phyloP scores from a whole-genome alignment of 53 echinoderm and acorn worm species.

The Arbacia lixula region DNA sequence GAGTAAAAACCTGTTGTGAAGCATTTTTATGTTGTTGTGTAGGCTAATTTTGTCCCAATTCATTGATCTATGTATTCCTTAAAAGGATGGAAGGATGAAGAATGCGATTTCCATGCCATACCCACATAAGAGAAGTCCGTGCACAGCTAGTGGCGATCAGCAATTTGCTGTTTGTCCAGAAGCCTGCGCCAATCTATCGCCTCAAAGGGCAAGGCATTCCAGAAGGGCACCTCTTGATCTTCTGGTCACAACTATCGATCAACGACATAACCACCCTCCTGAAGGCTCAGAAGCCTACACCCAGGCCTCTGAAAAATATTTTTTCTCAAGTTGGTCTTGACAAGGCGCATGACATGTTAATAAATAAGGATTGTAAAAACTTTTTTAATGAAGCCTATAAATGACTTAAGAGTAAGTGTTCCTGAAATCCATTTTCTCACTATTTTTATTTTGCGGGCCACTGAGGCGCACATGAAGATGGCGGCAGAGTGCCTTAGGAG shows the following conservation, averaged over 20 bases:
- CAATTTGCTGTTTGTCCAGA: slow-evolving; percentile 12
- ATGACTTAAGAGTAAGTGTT: too few species aligned
- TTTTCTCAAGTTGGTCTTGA: too few species aligned
- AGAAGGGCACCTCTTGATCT: not conserved
- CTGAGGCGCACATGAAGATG: not conserved
- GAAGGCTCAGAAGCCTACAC: not conserved
- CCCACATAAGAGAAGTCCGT: not conserved
- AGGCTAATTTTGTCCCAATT: too few species aligned
- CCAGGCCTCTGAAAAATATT: too few species aligned
- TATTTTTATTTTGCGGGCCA: not conserved
- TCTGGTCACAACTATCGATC: slow-evolving; percentile 50
- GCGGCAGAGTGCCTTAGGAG: not conserved
- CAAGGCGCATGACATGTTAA: too few species aligned
- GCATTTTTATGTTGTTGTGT: not conserved
- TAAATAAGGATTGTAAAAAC: too few species aligned
- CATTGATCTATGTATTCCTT: too few species aligned
- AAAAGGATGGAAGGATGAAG: too few species aligned
- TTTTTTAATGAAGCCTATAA: too few species aligned
- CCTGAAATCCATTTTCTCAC: too few species aligned
- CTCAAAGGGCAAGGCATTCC: slow-evolving; percentile 53
- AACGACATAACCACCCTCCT: slow-evolving; percentile 12
- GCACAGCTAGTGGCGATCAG: slow-evolving; percentile 29
- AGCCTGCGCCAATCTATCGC: slow-evolving; percentile 6
- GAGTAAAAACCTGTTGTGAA: too few species aligned
- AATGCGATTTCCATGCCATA: not conserved